These are phyloP conservation scores for Tenthredo distinguenda DNA, from an alignment of 2,888 invertebrate genomes.

Conservation along the genomic window DNA sequence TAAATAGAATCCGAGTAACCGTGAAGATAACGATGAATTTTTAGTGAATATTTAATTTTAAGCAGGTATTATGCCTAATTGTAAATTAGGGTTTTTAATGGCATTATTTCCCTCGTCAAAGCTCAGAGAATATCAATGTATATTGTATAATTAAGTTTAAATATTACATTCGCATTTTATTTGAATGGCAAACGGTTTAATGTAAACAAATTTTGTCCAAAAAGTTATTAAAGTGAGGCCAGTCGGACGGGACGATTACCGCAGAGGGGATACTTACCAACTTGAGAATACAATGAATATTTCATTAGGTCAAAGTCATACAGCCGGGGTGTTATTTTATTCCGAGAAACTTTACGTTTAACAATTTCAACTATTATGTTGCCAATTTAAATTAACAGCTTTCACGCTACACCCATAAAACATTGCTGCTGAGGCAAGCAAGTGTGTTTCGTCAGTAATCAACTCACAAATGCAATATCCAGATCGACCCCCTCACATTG, in stretches of 20 bases:
- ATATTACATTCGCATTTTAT: constrained; percentile 1
- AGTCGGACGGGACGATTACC: constrained; percentile 43
- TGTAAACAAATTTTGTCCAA: constrained; percentile 40
- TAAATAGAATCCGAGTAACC: neutral
- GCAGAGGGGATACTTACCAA: constrained; percentile 40
- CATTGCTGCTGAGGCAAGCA: constrained; percentile 1
- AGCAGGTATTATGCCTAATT: neutral
- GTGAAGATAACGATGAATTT: neutral
- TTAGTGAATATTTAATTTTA: neutral
- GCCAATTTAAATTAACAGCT: constrained; percentile 51
- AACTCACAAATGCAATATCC: neutral
- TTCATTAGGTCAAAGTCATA: constrained; percentile 51
- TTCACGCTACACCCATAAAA: constrained; percentile 29
- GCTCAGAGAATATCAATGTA: constrained; percentile 22
- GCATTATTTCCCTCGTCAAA: neutral
- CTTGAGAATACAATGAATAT: constrained; percentile 49
- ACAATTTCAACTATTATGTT: constrained; percentile 46
- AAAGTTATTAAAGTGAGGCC: constrained; percentile 43
- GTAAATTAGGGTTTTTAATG: neutral
- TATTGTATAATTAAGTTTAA: constrained; percentile 14
- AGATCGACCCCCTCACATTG: neutral
- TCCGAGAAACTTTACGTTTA: constrained; percentile 41
- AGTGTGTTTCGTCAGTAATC: constrained; percentile 10
- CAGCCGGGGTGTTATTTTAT: constrained; percentile 47
- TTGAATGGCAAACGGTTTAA: constrained; percentile 29